Percentiles rank a stretch among this genome's conserved stretches.
These are phyloP conservation scores for Lasioglossum figueresi DNA, from an alignment of 2,888 invertebrate species.

Conservation along the genomic window DNA sequence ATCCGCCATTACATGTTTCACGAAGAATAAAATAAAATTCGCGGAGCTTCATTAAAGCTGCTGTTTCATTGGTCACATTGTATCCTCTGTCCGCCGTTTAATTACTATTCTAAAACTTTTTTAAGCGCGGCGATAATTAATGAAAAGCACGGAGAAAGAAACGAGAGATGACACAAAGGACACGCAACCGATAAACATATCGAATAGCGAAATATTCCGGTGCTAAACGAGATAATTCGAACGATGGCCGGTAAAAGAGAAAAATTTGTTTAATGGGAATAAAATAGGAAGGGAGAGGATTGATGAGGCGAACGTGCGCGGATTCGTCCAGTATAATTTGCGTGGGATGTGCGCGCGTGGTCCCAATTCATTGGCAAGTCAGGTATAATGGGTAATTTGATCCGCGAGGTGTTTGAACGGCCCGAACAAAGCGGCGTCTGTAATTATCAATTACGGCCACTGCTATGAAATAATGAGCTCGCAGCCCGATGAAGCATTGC, in stretches of 20 bases:
- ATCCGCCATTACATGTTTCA: background rate
- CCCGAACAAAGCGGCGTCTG: constrained; percentile 63
- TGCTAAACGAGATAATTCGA: background rate
- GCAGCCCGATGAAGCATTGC: constrained; percentile 53
- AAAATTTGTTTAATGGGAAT: background rate
- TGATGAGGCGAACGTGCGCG: background rate
- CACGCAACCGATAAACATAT: background rate
- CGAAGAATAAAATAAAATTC: background rate
- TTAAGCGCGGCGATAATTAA: background rate
- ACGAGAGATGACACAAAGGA: background rate
- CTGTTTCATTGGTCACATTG: background rate
- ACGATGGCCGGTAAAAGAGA: background rate
- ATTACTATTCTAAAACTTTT: background rate
- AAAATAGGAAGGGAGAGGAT: constrained; percentile 10
- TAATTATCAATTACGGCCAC: constrained; percentile 78
- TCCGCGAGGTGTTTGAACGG: constrained; percentile 69
- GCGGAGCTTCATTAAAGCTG: background rate
- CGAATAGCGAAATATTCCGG: background rate
- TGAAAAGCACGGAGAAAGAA: background rate
- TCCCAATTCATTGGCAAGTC: constrained; percentile 65
- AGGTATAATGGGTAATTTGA: constrained; percentile 80
- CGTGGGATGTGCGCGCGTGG: constrained; percentile 20
- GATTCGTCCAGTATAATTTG: constrained; percentile 29
- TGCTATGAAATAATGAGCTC: constrained; percentile 75
- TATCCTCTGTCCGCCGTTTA: background rate